Evolutionary conservation across 2,113 vertebrate species (phyloP), one percentile per base, ranked within the genome.

Genomic region (Sisor rabdophorus): DNA sequence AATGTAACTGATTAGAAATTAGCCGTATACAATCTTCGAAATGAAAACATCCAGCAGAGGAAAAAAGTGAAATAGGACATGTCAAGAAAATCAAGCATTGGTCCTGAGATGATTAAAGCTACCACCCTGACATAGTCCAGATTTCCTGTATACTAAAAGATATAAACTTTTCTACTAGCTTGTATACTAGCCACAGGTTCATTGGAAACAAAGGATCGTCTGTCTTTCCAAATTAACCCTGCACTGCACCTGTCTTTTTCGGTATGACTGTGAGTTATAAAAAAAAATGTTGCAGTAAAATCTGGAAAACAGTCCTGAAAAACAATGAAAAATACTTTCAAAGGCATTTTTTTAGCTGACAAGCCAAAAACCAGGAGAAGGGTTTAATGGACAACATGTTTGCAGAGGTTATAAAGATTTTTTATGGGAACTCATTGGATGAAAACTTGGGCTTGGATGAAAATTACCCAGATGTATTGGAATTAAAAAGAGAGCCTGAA

Each of bases 321-420:
- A 77, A 73, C 76, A 65, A 40, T 55, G 52, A 71, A 81, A 76
- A 65, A 54, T 26, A 55, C 19, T 74, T 80, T 53, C 36, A 79
- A 63, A 82, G 74, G 56, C 40, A n/a, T 76, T 77, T 74, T 70
- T 70, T 77, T 26, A 56, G 26, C 40, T 22, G 22, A 63, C 47
- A 58, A 67, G 71, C 82, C 77, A 69, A 84, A 50, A 86, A 87
- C 80, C 74, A 75, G 77, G 68, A 81, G 76, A 71, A 73, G 48
- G 30, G 73, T 80, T 86, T 79, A 81, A 85, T 76, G 56, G 52
- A 80, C 52, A 75, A 83, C 81, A 86, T 86, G 85, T 79, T 87
- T 85, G 69, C 44, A 84, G 77, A 84, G 87, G 83, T 84, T 87
- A 86, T 85, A 85, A 87, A 86, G 73, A 75, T 63, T 78, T 85